Conservation (phyloP, 2,888 invertebrate genomes). For the Cryptocephalus moraei region DNA sequence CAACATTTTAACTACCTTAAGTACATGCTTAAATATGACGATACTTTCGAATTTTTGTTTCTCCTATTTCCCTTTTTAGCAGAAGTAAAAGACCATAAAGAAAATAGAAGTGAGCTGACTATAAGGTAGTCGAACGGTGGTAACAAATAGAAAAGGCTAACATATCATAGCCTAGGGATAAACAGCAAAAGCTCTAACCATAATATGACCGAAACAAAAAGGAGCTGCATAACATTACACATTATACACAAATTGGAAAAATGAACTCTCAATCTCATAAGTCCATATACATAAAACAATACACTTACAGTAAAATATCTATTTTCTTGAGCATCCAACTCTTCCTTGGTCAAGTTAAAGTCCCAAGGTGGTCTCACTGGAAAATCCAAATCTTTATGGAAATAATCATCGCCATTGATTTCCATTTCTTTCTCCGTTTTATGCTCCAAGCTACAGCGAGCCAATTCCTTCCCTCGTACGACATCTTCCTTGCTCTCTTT, state of each 20-base stretch:
- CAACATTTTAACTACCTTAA: no score
- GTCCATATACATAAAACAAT: background rate
- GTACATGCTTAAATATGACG: no score
- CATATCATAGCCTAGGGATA: no score
- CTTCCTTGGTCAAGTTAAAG: constrained; percentile 58
- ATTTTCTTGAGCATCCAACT: constrained; percentile 70
- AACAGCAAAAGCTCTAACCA: no score
- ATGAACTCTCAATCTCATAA: background rate
- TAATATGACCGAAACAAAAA: no score
- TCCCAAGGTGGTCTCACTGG: constrained; percentile 84
- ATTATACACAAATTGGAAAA: background rate
- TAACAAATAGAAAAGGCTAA: no score
- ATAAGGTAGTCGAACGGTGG: no score
- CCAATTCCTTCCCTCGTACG: constrained; percentile 55
- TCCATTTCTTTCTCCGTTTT: constrained; percentile 55
- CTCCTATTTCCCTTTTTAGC: no score
- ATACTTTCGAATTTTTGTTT: background rate
- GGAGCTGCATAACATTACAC: no score
- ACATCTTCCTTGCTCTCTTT: constrained; percentile 70
- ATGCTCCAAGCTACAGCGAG: constrained; percentile 45
- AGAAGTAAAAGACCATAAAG: no score
- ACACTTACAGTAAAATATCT: constrained; percentile 63
- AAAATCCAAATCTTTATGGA: constrained; percentile 59
- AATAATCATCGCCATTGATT: constrained; percentile 55
- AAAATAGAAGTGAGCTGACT: no score